Conservation (phyloP, 2,113 vertebrate genomes). For the Macquaria ambigua region DNA sequence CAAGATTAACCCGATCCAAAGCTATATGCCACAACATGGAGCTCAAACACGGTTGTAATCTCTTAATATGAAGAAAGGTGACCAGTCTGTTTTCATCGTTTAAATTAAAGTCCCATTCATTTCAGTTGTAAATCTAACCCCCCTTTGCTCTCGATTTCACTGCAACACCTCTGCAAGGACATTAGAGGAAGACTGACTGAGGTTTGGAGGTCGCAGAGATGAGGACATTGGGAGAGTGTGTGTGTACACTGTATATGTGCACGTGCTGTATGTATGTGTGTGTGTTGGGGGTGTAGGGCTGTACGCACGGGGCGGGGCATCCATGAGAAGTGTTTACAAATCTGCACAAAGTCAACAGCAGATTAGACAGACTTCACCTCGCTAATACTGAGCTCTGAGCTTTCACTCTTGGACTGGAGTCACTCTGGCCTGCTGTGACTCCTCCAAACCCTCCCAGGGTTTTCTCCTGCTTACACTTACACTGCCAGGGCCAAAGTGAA, state of each 20-base stretch:
- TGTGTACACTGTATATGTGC: not conserved
- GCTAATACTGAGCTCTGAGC: constrained; percentile 56
- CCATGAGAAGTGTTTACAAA: constrained; percentile 52
- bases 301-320: constrained; percentile 3
- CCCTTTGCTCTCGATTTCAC: not conserved
- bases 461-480: constrained; percentile 4
- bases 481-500: not conserved
- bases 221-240: not conserved
- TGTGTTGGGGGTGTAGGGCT: not conserved
- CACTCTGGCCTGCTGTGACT: constrained; percentile 21
- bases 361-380: constrained; percentile 73
- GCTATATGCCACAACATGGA: not conserved
- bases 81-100: not conserved
- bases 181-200: not conserved
- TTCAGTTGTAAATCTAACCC: not conserved
- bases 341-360: constrained; percentile 67
- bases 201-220: constrained; percentile 26
- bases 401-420: constrained; percentile 51
- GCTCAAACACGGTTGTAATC: not conserved
- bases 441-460: not conserved
- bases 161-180: not conserved
- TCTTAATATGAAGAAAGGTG: not conserved
- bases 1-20: not conserved
- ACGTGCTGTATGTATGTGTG: not conserved
- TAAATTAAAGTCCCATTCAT: not conserved